Evolutionary conservation across 2,113 vertebrate species (phyloP).

Genomic region (Pleuronectes platessa): DNA sequence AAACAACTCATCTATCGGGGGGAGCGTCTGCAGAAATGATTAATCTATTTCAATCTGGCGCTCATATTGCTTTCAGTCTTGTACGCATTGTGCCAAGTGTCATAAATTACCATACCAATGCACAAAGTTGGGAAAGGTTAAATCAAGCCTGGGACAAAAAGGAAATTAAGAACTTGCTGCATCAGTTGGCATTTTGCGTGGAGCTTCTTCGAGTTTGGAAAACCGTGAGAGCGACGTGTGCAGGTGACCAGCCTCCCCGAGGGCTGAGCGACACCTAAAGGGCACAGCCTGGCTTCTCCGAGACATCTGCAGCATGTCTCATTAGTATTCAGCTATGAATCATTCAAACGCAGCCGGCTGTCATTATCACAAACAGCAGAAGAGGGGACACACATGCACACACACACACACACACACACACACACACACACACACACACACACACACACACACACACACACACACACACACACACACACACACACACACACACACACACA

Average conservation of each 20-base stretch:
- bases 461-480: constrained; percentile 3
- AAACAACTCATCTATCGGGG: constrained; percentile 35
- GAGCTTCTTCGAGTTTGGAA: not conserved
- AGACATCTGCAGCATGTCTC: constrained; percentile 73
- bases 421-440: not conserved
- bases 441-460: not conserved
- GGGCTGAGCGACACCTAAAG: constrained; percentile 66
- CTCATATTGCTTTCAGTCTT: constrained; percentile 44
- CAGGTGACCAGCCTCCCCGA: constrained; percentile 63
- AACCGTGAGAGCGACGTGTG: not conserved
- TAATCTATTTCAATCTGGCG: constrained; percentile 49
- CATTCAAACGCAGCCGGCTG: constrained; percentile 70
- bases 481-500: not conserved
- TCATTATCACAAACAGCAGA: constrained; percentile 68
- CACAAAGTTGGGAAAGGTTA: constrained; percentile 37
- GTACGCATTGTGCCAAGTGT: constrained; percentile 20
- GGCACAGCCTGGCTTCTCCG: constrained; percentile 56
- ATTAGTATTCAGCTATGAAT: constrained; percentile 76
- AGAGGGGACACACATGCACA: constrained; percentile 6
- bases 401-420: not conserved
- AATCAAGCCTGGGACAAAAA: constrained; percentile 28
- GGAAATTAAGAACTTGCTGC: constrained; percentile 44
- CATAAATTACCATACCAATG: constrained; percentile 39
- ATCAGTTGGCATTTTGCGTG: constrained; percentile 25
- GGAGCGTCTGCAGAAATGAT: constrained; percentile 34